Conservation (phyloP, 2,113 vertebrate species). For the Lepus americanus region DNA sequence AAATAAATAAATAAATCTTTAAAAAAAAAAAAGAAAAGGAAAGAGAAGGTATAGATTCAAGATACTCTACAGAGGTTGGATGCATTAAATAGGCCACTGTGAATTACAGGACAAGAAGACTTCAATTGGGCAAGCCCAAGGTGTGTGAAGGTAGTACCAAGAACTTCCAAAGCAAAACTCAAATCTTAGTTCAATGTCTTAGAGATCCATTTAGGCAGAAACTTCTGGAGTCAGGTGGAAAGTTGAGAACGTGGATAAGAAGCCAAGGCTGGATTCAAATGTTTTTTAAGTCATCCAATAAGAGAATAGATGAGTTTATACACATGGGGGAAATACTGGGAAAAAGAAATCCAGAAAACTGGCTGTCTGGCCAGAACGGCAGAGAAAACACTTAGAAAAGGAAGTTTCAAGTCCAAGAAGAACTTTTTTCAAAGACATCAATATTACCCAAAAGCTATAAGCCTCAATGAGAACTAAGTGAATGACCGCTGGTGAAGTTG, state of each 20-base stretch:
- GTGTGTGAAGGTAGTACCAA: background rate
- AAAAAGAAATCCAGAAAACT: constrained; percentile 30
- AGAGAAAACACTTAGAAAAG: constrained; percentile 44
- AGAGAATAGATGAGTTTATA: background rate
- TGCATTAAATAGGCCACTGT: background rate
- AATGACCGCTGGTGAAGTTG: background rate
- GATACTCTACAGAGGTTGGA: background rate
- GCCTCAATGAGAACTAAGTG: background rate
- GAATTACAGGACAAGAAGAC: background rate
- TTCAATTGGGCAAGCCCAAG: background rate
- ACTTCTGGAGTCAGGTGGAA: constrained; percentile 14
- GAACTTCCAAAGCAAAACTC: constrained; percentile 13
- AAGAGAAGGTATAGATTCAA: constrained; percentile 21
- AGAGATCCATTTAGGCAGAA: constrained; percentile 27
- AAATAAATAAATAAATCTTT: too few relatives aligned
- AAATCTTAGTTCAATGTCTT: constrained; percentile 10
- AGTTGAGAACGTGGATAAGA: constrained; percentile 22
- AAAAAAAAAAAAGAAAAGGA: background rate
- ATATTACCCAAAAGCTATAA: background rate
- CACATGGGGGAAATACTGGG: background rate
- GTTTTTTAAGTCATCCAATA: constrained; percentile 8
- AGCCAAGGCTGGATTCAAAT: constrained; percentile 21
- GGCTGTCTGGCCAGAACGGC: constrained; percentile 40
- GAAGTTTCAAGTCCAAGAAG: constrained; percentile 40
- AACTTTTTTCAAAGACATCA: constrained; percentile 59